These are phyloP conservation scores for Tipula unca DNA, from an alignment of 2,888 invertebrate species.

Conservation along the genomic window DNA sequence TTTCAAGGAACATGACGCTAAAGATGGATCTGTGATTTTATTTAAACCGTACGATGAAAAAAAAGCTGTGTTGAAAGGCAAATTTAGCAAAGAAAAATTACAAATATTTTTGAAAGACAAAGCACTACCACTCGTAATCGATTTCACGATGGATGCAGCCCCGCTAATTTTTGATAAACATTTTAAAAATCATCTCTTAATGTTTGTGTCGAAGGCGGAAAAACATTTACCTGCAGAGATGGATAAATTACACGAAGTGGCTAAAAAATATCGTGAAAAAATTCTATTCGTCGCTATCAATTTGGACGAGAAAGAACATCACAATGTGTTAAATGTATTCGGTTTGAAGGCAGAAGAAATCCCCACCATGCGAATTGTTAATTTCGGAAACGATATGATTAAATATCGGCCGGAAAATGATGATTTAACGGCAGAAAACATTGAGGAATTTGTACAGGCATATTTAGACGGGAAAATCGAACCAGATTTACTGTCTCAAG, in stretches of 20 bases:
- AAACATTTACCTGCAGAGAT: background rate
- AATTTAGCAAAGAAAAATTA: background rate
- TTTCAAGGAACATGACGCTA: background rate
- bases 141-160: background rate
- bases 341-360: background rate
- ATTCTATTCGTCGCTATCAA: background rate
- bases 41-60: background rate
- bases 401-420: background rate
- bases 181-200: background rate
- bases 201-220: background rate
- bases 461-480: background rate
- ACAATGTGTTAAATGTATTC: background rate
- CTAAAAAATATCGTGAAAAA: background rate
- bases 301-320: background rate
- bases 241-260: background rate
- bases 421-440: background rate
- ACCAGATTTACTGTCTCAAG: background rate
- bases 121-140: background rate
- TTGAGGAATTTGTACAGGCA: background rate
- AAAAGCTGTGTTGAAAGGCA: background rate
- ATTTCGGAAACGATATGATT: background rate
- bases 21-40: background rate
- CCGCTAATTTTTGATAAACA: background rate
- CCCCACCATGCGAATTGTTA: background rate
- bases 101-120: background rate